Percentiles rank a stretch among this genome's conserved stretches.
phyloP scores from a whole-genome alignment of 2,113 vertebrate species.

The Microcebus ravelobensis region DNA sequence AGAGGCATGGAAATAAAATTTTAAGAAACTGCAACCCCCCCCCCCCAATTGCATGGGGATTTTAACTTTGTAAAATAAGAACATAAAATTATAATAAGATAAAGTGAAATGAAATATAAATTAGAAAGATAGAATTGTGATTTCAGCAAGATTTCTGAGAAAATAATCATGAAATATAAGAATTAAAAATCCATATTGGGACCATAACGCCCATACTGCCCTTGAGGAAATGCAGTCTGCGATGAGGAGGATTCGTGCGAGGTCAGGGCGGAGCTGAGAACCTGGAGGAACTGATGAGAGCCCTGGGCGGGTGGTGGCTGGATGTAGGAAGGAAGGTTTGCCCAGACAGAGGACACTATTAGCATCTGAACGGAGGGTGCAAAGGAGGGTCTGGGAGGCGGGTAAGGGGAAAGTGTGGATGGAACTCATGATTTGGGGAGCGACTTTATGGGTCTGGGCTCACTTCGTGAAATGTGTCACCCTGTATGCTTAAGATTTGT shows the following conservation, averaged over 20 bases:
- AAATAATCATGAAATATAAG: background rate
- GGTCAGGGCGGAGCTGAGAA: no score
- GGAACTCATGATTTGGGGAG: rapidly evolving
- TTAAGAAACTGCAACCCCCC: background rate
- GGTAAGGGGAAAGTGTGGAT: rapidly evolving
- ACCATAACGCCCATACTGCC: rapidly evolving
- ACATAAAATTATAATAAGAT: background rate
- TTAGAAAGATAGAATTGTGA: background rate
- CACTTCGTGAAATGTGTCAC: background rate
- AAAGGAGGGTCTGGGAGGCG: rapidly evolving
- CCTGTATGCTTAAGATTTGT: background rate
- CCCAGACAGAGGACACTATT: no score
- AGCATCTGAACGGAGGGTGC: rapidly evolving
- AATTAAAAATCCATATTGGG: background rate
- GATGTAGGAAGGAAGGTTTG: background rate
- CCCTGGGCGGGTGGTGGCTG: background rate
- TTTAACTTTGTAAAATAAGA: background rate
- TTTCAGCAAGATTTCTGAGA: background rate
- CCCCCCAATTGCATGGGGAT: background rate
- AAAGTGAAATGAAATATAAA: background rate
- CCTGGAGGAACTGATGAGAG: no score
- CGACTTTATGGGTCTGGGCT: background rate
- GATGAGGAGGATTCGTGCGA: rapidly evolving
- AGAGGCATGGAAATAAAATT: background rate
- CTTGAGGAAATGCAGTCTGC: background rate